These are phyloP conservation scores for Yasuhikotakia modesta DNA, from an alignment of 2,797 vertebrate species.

Conservation along the genomic window DNA sequence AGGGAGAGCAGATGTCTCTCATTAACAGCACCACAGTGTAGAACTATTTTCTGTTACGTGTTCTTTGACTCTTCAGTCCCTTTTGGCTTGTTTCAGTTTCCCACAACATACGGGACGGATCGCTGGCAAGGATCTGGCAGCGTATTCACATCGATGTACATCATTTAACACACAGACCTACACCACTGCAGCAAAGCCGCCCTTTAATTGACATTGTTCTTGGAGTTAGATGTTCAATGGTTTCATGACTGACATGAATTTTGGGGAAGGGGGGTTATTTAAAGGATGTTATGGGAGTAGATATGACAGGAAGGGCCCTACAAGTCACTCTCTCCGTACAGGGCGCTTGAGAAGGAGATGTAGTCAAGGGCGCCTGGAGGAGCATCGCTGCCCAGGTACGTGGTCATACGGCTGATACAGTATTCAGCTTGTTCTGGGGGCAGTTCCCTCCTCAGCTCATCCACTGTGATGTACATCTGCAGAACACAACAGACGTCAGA, in stretches of 20 bases:
- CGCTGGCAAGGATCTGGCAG: constrained; percentile 2
- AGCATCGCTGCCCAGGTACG: constrained; percentile 77
- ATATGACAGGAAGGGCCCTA: constrained; percentile 59
- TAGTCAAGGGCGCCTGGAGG: constrained; percentile 85
- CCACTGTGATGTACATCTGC: constrained; percentile 87
- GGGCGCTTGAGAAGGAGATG: constrained; percentile 91
- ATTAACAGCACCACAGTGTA: neutral
- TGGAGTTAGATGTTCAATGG: constrained; percentile 5
- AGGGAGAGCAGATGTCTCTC: constrained; percentile 13
- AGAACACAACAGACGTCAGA: too few relatives aligned
- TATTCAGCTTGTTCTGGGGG: constrained; percentile 88
- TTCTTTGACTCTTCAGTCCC: constrained; percentile 11
- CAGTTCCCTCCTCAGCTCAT: constrained; percentile 86
- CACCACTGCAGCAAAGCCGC: constrained; percentile 19
- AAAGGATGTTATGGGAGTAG: constrained; percentile 5
- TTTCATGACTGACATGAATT: constrained; percentile 3
- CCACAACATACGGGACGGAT: neutral
- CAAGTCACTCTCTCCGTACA: constrained; percentile 91
- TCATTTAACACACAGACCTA: neutral
- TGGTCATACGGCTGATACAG: constrained; percentile 89
- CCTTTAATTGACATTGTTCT: constrained; percentile 20
- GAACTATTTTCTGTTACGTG: neutral
- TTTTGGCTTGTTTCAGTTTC: neutral
- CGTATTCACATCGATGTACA: neutral
- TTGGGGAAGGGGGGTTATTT: constrained; percentile 25